A percentile compares a stretch with the other conserved stretches of the same genome.
phyloP scores from a whole-genome alignment of 2,797 vertebrate genomes.

The Megalops cyprinoides region DNA sequence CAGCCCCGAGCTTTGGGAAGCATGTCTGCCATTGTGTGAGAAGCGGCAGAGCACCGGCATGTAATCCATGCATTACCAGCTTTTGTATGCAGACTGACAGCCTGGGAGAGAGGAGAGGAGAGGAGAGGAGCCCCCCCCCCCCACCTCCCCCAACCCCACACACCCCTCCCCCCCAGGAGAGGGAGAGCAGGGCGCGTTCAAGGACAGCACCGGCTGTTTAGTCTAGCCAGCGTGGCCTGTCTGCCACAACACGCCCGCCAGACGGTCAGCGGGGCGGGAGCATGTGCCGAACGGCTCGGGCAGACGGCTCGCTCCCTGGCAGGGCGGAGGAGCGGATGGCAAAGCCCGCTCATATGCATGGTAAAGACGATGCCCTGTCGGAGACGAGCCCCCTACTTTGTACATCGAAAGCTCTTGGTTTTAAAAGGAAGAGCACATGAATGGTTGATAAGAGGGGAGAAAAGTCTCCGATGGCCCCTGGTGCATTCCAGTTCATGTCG shows the following conservation, averaged over 20 bases:
- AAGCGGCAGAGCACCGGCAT: neutral
- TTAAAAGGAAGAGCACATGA: neutral
- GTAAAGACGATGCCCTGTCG: neutral
- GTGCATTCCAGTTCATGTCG: neutral
- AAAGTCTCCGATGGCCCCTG: neutral
- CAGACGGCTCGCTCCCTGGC: neutral
- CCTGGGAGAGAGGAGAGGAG: neutral
- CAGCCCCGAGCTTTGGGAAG: neutral
- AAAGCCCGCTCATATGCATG: neutral
- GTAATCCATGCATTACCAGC: neutral
- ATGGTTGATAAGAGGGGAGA: neutral
- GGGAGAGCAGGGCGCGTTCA: conserved; percentile 34
- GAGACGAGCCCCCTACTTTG: neutral
- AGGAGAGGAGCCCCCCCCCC: neutral
- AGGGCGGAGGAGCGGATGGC: too few relatives aligned
- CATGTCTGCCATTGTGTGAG: too few relatives aligned
- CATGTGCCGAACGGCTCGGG: neutral
- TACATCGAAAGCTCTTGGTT: neutral
- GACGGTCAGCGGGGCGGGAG: conserved; percentile 28
- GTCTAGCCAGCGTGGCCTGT: conserved; percentile 41
- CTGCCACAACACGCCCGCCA: conserved; percentile 36
- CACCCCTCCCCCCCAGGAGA: neutral
- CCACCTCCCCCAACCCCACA: too few relatives aligned
- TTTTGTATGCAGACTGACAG: neutral
- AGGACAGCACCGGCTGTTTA: conserved; percentile 42